phyloP scores from a whole-genome alignment of 2,113 vertebrate genomes.

The Micromys minutus region DNA sequence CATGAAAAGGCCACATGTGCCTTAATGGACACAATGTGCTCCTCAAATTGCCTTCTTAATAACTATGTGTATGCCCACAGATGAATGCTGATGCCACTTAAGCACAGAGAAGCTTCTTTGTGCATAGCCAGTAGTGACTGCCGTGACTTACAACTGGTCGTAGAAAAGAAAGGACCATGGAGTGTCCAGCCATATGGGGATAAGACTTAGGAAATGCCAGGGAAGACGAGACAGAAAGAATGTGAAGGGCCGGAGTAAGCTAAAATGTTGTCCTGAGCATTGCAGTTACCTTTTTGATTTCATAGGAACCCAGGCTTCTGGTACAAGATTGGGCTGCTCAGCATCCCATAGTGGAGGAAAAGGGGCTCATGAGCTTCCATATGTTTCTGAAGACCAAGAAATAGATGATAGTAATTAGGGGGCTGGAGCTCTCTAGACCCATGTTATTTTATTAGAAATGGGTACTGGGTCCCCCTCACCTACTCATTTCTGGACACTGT shows the following conservation, averaged over 20 bases:
- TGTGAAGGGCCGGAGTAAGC: not conserved
- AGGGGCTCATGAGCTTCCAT: not conserved
- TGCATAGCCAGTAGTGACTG: not conserved
- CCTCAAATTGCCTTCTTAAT: too few species aligned
- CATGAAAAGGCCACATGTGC: too few species aligned
- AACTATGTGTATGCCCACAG: not conserved
- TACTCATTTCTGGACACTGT: not conserved
- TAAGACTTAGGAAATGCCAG: not conserved
- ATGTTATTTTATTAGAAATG: not conserved
- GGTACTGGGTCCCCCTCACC: too few species aligned
- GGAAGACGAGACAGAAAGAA: not conserved
- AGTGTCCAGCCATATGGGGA: not conserved
- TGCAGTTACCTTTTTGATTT: not conserved
- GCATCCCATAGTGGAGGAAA: too few species aligned
- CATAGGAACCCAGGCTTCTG: not conserved
- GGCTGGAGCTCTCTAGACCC: not conserved
- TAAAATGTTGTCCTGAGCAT: too few species aligned
- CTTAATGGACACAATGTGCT: not conserved
- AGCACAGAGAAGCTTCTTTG: not conserved
- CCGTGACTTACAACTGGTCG: not conserved
- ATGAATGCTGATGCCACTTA: not conserved
- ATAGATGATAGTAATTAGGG: not conserved
- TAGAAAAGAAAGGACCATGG: not conserved
- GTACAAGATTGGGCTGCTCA: not conserved
- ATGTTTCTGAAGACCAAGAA: not conserved